Percentiles rank a stretch among this genome's conserved stretches.
These are phyloP conservation scores for Microcaecilia unicolor DNA, from an alignment of 2,797 vertebrate genomes.

Conservation along the genomic window DNA sequence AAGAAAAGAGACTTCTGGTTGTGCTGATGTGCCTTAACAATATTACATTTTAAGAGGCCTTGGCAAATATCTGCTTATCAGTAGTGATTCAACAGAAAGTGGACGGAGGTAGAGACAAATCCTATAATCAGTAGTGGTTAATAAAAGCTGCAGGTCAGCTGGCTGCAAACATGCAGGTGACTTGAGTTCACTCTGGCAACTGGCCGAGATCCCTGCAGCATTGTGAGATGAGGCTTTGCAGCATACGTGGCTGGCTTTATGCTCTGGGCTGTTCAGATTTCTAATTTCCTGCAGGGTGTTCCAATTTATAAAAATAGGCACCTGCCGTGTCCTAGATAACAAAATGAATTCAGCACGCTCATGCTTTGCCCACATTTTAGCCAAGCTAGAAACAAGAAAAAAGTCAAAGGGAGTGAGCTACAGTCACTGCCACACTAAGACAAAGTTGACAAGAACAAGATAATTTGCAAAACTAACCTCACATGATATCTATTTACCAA, in stretches of 20 bases:
- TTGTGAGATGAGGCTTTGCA: constrained; percentile 8
- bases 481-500: too few relatives aligned
- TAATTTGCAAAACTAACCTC: too few relatives aligned
- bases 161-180: constrained; percentile 16
- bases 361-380: too few relatives aligned
- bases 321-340: not conserved
- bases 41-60: too few relatives aligned
- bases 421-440: too few relatives aligned
- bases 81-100: constrained; percentile 1
- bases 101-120: too few relatives aligned
- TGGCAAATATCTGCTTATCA: constrained; percentile 21
- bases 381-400: too few relatives aligned
- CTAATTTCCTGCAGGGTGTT: not conserved
- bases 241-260: constrained; percentile 11
- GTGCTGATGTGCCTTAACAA: too few relatives aligned
- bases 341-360: not conserved
- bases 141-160: not conserved
- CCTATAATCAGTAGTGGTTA: too few relatives aligned
- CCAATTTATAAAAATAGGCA: not conserved
- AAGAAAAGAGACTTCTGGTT: too few relatives aligned
- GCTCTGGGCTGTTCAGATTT: constrained; percentile 15
- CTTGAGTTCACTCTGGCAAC: constrained; percentile 8
- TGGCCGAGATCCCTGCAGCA: constrained; percentile 7
- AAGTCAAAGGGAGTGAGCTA: too few relatives aligned
- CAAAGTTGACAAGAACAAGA: too few relatives aligned